A percentile compares a stretch with the other conserved stretches of the same genome.
phyloP scores from a whole-genome alignment of 2,797 vertebrate genomes.

The Xenentodon cancila region DNA sequence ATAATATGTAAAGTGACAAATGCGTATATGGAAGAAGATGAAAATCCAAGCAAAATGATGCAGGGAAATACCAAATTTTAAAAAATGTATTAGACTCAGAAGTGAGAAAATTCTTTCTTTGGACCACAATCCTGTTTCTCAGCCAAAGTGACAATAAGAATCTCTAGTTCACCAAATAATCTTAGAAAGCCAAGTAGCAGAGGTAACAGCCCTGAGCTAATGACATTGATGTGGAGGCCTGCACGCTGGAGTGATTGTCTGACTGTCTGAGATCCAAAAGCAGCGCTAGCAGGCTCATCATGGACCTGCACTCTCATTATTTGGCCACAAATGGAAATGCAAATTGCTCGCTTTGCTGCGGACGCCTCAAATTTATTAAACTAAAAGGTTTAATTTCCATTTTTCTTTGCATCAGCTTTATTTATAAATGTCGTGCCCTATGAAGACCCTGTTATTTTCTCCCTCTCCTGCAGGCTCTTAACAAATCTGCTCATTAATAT shows the following conservation, averaged over 20 bases:
- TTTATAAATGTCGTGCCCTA: constrained; percentile 99
- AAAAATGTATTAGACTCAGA: constrained; percentile 24
- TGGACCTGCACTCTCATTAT: constrained; percentile 85
- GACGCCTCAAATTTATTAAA: constrained; percentile 97
- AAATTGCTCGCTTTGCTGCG: constrained; percentile 92
- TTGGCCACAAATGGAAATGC: constrained; percentile 96
- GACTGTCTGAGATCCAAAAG: constrained; percentile 76
- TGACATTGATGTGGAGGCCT: constrained; percentile 76
- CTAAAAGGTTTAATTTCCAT: constrained; percentile 99
- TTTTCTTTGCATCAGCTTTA: constrained; percentile 99
- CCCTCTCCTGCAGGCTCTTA: constrained; percentile 96
- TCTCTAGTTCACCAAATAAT: constrained; percentile 63
- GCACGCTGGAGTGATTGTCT: constrained; percentile 79
- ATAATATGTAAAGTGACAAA: constrained; percentile 50
- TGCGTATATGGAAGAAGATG: constrained; percentile 36
- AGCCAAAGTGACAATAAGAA: constrained; percentile 52
- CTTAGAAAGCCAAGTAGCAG: constrained; percentile 65
- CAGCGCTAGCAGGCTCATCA: constrained; percentile 80
- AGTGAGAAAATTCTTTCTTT: constrained; percentile 37
- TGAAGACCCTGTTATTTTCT: constrained; percentile 97
- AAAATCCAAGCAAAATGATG: constrained; percentile 45
- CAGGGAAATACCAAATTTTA: constrained; percentile 10
- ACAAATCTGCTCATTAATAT: constrained; percentile 99
- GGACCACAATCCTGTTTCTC: constrained; percentile 20
- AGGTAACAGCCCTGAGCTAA: constrained; percentile 76